A percentile compares a stretch with the other conserved stretches of the same genome.
phyloP scores from a whole-genome alignment of 2,113 vertebrate species.

The Myanophis thanlyinensis region DNA sequence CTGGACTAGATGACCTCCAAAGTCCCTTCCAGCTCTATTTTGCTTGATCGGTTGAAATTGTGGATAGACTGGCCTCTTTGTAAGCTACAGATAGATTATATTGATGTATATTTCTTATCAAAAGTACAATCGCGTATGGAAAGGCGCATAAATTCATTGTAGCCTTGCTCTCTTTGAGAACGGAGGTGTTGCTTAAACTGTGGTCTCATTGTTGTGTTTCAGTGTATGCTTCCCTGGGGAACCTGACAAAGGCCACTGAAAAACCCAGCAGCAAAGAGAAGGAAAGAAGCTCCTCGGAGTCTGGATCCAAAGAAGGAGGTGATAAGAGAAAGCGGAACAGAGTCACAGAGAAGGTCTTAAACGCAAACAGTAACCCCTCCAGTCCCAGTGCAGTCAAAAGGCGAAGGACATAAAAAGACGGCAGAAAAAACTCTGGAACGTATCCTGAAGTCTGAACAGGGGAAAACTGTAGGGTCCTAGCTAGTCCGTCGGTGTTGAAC shows the following conservation, averaged over 20 bases:
- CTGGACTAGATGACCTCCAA: too few relatives aligned
- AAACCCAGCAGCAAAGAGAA: constrained; percentile 80
- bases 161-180: background rate
- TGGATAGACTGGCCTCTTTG: background rate
- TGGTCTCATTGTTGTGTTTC: constrained; percentile 43
- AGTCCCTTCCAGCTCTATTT: too few relatives aligned
- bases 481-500: background rate
- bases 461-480: background rate
- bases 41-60: too few relatives aligned
- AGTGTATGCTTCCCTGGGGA: constrained; percentile 70
- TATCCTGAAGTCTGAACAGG: background rate
- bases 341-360: constrained; percentile 86
- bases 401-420: constrained; percentile 65
- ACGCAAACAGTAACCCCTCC: constrained; percentile 88
- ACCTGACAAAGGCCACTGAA: constrained; percentile 73
- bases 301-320: constrained; percentile 80
- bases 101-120: background rate
- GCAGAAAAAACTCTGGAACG: background rate
- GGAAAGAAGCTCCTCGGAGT: constrained; percentile 80
- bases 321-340: constrained; percentile 95
- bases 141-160: background rate
- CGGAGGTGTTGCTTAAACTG: background rate
- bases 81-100: background rate
- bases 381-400: constrained; percentile 87
- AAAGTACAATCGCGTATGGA: background rate